Evolutionary conservation across 2,888 invertebrate genomes (phyloP).

Genomic region (Platycheirus rosarum): DNA sequence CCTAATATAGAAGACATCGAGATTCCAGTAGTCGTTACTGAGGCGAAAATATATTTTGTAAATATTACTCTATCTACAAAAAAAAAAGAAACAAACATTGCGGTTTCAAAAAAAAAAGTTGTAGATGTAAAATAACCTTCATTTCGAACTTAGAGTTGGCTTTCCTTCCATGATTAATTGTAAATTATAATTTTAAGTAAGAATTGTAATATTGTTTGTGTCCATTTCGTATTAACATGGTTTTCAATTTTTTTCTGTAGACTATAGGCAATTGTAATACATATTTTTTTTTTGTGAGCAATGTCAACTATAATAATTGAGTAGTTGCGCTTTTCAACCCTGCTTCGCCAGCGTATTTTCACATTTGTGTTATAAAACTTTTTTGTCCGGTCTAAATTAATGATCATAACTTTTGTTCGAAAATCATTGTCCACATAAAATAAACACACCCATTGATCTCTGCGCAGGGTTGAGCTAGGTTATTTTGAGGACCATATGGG

Average conservation of each 20-base stretch:
- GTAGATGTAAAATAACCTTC: constrained; percentile 29
- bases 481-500: too few species aligned
- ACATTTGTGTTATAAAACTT: too few species aligned
- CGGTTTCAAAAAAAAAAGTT: constrained; percentile 24
- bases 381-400: too few species aligned
- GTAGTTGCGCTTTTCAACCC: not conserved
- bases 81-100: constrained; percentile 11
- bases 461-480: too few species aligned
- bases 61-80: constrained; percentile 49
- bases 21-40: constrained; percentile 62
- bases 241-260: not conserved
- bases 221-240: not conserved
- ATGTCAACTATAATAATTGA: not conserved
- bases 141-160: constrained; percentile 3
- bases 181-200: not conserved
- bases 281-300: not conserved
- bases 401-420: too few species aligned
- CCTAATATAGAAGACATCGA: constrained; percentile 57
- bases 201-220: not conserved
- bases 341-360: too few species aligned
- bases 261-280: not conserved
- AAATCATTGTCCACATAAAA: too few species aligned
- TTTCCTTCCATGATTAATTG: not conserved
- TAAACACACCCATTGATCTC: too few species aligned
- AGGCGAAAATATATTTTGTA: constrained; percentile 67